phyloP scores from a whole-genome alignment of 2,113 vertebrate genomes.

The Scalopus aquaticus region DNA sequence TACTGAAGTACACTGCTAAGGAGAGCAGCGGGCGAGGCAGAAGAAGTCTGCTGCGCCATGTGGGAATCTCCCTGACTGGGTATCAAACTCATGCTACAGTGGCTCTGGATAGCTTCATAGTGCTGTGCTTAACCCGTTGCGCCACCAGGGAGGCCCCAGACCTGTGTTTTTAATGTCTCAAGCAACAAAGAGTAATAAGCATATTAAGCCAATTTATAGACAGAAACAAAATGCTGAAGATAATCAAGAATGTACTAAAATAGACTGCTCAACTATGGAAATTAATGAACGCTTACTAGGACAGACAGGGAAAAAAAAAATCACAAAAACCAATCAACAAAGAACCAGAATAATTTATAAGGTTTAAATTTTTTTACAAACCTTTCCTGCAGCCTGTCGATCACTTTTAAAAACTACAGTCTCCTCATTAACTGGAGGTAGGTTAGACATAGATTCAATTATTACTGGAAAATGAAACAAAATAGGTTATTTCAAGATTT shows the following conservation, averaged over 20 bases:
- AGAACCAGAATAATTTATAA: background rate
- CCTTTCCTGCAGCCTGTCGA: constrained; percentile 90
- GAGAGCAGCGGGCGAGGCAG: too few species aligned
- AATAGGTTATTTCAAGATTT: constrained; percentile 54
- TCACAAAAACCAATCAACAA: constrained; percentile 10
- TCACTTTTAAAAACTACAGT: constrained; percentile 92
- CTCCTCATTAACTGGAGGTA: constrained; percentile 92
- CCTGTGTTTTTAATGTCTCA: background rate
- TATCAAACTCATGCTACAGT: too few species aligned
- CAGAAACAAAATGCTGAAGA: background rate
- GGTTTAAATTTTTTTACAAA: constrained; percentile 72
- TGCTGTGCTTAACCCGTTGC: too few species aligned
- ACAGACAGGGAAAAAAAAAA: background rate
- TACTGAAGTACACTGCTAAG: too few species aligned
- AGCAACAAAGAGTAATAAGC: background rate
- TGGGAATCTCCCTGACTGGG: too few species aligned
- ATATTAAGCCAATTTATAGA: background rate
- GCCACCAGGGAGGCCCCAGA: too few species aligned
- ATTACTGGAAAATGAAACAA: constrained; percentile 86
- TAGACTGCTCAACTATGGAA: background rate
- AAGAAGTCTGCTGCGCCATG: too few species aligned
- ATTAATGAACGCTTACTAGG: constrained; percentile 15
- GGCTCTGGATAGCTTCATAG: too few species aligned
- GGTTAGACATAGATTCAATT: constrained; percentile 91
- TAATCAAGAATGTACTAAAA: background rate